Evolutionary conservation across 2,797 vertebrate genomes (phyloP), one percentile per base, ranked within the genome.

Genomic region (Pseudochromis fuscus): DNA sequence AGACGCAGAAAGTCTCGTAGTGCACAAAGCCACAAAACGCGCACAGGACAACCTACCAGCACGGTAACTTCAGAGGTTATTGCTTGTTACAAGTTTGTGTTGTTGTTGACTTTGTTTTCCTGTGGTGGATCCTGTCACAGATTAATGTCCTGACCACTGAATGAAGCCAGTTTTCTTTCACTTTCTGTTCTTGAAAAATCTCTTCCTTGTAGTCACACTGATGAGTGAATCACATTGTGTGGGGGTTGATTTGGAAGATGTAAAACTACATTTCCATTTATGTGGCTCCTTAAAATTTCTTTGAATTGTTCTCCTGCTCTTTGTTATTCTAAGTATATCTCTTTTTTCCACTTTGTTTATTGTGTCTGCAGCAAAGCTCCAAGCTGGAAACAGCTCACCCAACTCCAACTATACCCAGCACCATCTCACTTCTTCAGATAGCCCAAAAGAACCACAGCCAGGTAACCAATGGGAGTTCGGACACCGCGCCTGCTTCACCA

Each of bases 391-490:
- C 25, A 0, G 62, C 68, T 59, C 84, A 9, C 25, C 56, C 62
- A 0, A 60, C 82, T 1, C 66, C 33, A 2, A 77, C 89, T 0
- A 44, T 61, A 60, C 85, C 88, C 76, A 91, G 71, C 69, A 77
- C 80, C 56, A 24, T 77, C 24, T 40, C 86, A 0, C 80, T 87
- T 31, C 69, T 84, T 10, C 85, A 93, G 60, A 57, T 86, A 30
- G 63, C 82, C 53, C 68, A 88, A 42, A 87, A 86, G 58, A 92
- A 89, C 77, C 73, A 80, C n/a, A 88, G 77, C 61, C 88, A 67
- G 75, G 60, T 63, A 55, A 50, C 49, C 28, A 94, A 81, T 45
- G 84, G 59, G 73, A 89, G 87, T 9, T 79, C 60, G 19, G 72
- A 77, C 61, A 77, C 19, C 0, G 37, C 30, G 12, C 31, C 66